Evolutionary conservation across 1,140 invertebrate species (phyloP).

Genomic region (Dendroctonus ponderosae): DNA sequence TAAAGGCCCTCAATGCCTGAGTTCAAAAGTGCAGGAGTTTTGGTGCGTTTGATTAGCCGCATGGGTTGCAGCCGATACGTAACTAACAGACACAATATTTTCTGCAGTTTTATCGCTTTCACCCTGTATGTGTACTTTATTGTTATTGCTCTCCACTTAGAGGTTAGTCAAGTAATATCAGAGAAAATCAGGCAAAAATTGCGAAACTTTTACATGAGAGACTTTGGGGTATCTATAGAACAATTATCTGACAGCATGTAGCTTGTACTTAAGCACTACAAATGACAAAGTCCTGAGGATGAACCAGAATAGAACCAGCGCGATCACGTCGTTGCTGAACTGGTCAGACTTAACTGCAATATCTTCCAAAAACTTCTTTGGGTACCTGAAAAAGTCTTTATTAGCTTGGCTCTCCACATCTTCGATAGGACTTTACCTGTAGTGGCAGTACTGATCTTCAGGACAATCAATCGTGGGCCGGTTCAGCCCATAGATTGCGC

Average conservation of each 20-base stretch:
- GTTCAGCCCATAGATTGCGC: constrained; percentile 79
- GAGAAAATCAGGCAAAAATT: no score
- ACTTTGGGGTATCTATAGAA: no score
- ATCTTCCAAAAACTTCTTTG: constrained; percentile 71
- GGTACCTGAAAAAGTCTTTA: constrained; percentile 57
- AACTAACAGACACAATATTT: no score
- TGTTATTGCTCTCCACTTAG: no score
- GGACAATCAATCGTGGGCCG: constrained; percentile 64
- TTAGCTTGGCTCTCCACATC: background rate
- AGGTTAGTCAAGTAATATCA: no score
- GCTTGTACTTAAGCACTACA: constrained; percentile 76
- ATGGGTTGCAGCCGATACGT: no score
- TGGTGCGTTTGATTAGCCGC: no score
- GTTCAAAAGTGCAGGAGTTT: no score
- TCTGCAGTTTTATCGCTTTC: no score
- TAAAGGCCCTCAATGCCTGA: no score
- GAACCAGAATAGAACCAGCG: constrained; percentile 68
- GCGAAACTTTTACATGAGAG: no score
- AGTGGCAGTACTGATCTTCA: constrained; percentile 70
- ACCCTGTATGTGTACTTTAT: no score
- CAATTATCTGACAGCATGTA: constrained; percentile 59
- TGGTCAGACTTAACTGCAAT: constrained; percentile 77
- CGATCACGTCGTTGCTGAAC: constrained; percentile 80
- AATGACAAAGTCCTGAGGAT: constrained; percentile 72
- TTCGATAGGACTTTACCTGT: constrained; percentile 55